Percentiles rank a stretch among this genome's conserved stretches.
These are phyloP conservation scores for Aldrovandia affinis DNA, from an alignment of 2,797 vertebrate species.

Conservation along the genomic window DNA sequence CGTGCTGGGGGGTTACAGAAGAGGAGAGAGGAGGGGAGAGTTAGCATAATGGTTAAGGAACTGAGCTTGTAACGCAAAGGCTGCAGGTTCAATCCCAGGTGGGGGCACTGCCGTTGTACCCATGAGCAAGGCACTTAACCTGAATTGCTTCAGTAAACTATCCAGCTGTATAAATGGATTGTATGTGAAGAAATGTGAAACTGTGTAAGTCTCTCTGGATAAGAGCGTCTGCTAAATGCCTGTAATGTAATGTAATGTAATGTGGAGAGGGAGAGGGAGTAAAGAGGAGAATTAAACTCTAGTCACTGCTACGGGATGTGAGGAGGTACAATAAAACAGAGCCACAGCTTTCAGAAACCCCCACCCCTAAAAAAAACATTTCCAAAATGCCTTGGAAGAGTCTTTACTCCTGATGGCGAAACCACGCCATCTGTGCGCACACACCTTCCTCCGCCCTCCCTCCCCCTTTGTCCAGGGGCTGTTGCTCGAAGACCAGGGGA, in stretches of 20 bases:
- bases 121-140: too few species aligned
- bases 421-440: conserved; percentile 53
- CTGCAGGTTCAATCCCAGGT: too few species aligned
- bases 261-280: neutral
- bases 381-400: neutral
- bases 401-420: conserved; percentile 51
- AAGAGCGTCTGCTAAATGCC: too few species aligned
- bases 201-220: too few species aligned
- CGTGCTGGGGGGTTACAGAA: conserved; percentile 73
- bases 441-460: conserved; percentile 21
- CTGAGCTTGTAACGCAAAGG: too few species aligned
- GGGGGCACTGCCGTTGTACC: too few species aligned
- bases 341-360: neutral
- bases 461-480: conserved; percentile 41
- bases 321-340: conserved; percentile 14
- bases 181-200: too few species aligned
- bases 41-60: too few species aligned
- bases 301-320: neutral
- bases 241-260: too few species aligned
- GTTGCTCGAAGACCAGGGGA: conserved; percentile 48
- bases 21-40: too few species aligned
- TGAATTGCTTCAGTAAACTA: too few species aligned
- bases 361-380: neutral
- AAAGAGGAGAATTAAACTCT: neutral
- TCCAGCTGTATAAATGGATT: too few species aligned